Base-by-base conservation (phyloP, 2,113 vertebrate genomes). In the Perca fluviatilis region DNA sequence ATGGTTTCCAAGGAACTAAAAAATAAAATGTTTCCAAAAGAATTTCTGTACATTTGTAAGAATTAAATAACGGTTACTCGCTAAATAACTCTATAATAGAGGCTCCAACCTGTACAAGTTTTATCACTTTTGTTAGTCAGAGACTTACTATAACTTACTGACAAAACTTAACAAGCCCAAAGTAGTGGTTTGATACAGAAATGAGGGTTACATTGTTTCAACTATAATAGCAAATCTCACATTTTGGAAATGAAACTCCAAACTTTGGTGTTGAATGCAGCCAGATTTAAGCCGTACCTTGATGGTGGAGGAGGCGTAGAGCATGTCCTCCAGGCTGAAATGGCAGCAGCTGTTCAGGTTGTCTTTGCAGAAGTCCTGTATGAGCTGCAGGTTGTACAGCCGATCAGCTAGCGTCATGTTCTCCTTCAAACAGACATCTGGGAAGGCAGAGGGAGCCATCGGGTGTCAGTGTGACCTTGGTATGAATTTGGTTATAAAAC, bases 361-460 rank as follows among this genome's bases (percentile, higher is more conserved):
- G 79, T 98, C 97, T 84, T 95, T 96, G 91, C 98, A 99, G 95
- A 99, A 99, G 65, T 98, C 96, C 93, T 97, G 97, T 64, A 99
- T 96, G 87, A 99, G 82, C 77, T 99, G 98, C 15, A 99, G 96
- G 88, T 99, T 99, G 93, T 97, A 97, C 12, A 99, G 93, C 56
- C 97, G 97, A 87, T 99, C 98, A 2, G 97, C 96, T 93, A 99
- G 91, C 33, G 96, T 97, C 97, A 99, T 99, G 43, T 95, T 97
- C 83, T 99, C 98, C 87, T 98, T 99, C 93, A 99, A 95, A 92
- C 96, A 98, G 77, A 99, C 94, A 93, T 99, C 98, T 99, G 91
- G n/a, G 54, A 69, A 25, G 18, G 66, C 82, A 91, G 19, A 88
- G 57, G 75, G 70, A 77, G 57, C 80, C 87, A 82, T 89, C 56